These are phyloP conservation scores for Choreutis nemorana DNA, from an alignment of 2,888 invertebrate species.

Conservation along the genomic window DNA sequence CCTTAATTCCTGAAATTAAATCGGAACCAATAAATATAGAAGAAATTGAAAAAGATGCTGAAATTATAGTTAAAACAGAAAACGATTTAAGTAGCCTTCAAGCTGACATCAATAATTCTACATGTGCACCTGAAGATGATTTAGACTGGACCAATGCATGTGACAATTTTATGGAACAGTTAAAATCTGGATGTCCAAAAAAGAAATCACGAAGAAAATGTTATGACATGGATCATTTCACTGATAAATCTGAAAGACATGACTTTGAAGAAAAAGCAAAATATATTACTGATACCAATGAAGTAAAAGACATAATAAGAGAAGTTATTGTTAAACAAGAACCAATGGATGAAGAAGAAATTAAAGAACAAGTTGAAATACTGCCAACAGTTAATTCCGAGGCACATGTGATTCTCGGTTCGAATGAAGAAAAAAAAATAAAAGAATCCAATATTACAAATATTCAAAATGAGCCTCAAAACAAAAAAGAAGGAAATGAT, in stretches of 20 bases:
- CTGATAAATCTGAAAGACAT: conserved; percentile 27
- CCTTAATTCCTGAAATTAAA: conserved; percentile 66
- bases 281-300: no score
- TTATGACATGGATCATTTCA: conserved; percentile 26
- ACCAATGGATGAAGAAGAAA: conserved; percentile 42
- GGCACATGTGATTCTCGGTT: no score
- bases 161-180: conserved; percentile 80
- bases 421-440: background rate
- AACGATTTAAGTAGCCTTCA: conserved; percentile 25
- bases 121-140: conserved; percentile 28
- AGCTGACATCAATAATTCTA: conserved; percentile 14
- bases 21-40: conserved; percentile 74
- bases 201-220: conserved; percentile 66
- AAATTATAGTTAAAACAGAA: conserved; percentile 47
- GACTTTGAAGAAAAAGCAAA: no score
- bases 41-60: conserved; percentile 68
- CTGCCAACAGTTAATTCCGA: background rate
- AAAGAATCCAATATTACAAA: background rate
- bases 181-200: conserved; percentile 67
- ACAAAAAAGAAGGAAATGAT: conserved; percentile 2
- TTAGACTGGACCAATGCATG: conserved; percentile 74
- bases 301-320: no score
- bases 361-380: conserved; percentile 14
- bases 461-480: background rate
- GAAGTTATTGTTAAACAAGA: conserved; percentile 34